These are phyloP conservation scores for Tyto alba DNA, from an alignment of 2,113 vertebrate species.

Conservation along the genomic window DNA sequence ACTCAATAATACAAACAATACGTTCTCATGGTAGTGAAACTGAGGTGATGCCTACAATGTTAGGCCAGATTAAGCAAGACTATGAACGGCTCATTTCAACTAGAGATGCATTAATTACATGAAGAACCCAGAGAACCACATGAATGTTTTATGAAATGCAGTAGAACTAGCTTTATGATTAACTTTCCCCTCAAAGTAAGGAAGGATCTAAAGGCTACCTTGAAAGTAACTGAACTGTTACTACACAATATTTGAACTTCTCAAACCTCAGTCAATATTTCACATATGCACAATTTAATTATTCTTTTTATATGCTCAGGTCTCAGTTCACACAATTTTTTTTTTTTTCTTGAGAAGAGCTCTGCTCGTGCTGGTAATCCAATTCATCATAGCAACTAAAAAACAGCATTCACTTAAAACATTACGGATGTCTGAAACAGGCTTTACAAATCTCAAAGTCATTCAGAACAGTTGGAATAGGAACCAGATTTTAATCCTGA, in stretches of 20 bases:
- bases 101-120: background rate
- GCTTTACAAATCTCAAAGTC: background rate
- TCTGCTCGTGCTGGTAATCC: background rate
- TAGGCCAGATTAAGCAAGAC: background rate
- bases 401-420: background rate
- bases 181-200: background rate
- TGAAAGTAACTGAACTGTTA: background rate
- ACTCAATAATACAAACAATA: background rate
- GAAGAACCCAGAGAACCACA: background rate
- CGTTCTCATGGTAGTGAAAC: background rate
- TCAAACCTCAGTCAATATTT: background rate
- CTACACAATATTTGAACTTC: background rate
- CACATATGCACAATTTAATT: background rate
- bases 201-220: background rate
- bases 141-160: background rate
- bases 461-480: background rate
- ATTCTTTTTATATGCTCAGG: background rate
- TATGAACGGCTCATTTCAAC: background rate
- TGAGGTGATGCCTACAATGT: background rate
- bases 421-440: background rate
- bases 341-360: background rate
- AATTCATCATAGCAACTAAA: background rate
- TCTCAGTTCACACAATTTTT: background rate
- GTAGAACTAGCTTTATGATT: background rate
- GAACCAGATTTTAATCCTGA: background rate